These are phyloP conservation scores for Mythimna impura DNA, from an alignment of 2,888 invertebrate genomes.

Conservation along the genomic window DNA sequence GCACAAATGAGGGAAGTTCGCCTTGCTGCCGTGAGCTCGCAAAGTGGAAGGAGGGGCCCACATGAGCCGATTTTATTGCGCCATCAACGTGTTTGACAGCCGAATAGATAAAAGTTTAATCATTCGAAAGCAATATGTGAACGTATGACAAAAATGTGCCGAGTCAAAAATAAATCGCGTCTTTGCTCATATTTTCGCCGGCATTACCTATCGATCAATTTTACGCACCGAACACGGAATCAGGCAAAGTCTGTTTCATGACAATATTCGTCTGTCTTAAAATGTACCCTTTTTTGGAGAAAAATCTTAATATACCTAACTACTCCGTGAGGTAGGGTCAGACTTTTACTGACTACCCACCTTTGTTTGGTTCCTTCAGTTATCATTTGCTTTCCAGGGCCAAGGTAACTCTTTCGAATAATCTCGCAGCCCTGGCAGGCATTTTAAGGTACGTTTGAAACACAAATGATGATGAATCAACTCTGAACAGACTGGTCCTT, in stretches of 20 bases:
- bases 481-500: no score
- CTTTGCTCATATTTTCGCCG: not conserved
- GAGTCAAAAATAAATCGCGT: constrained; percentile 20
- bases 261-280: not conserved
- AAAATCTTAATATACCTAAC: no score
- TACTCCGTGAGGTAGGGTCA: no score
- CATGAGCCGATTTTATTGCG: constrained; percentile 60
- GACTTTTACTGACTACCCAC: no score
- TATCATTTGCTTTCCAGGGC: no score
- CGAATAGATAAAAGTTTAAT: constrained; percentile 57
- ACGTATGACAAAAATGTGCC: constrained; percentile 30
- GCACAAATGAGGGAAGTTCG: constrained; percentile 64
- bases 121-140: constrained; percentile 37
- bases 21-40: constrained; percentile 28
- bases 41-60: constrained; percentile 8
- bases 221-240: not conserved
- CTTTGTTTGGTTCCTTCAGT: no score
- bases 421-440: no score
- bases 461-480: no score
- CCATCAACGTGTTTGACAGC: constrained; percentile 54
- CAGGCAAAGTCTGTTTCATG: not conserved
- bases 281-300: no score
- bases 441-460: no score
- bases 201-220: not conserved
- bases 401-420: no score